These are phyloP conservation scores for Epicauta chinensis DNA, from an alignment of 1,140 invertebrate species.

Conservation along the genomic window DNA sequence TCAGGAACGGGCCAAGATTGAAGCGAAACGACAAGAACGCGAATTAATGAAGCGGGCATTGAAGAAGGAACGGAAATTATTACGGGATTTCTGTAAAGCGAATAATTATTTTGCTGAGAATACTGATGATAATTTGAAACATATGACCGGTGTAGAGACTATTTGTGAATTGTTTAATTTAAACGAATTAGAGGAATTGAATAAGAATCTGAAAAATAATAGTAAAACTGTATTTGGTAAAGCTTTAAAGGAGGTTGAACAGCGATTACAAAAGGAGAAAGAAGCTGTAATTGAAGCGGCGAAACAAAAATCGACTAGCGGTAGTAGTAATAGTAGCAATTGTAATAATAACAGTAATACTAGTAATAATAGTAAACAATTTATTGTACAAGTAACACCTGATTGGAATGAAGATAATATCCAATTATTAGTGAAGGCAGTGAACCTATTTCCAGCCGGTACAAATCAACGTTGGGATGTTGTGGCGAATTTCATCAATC, in stretches of 20 bases:
- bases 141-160: constrained; percentile 87
- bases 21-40: constrained; percentile 79
- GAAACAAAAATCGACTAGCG: constrained; percentile 44
- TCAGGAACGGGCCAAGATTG: constrained; percentile 69
- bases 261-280: constrained; percentile 72
- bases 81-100: constrained; percentile 80
- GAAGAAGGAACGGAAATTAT: constrained; percentile 78
- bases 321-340: constrained; percentile 17
- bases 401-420: constrained; percentile 78
- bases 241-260: constrained; percentile 53
- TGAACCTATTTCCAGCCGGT: constrained; percentile 94
- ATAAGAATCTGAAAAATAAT: constrained; percentile 59
- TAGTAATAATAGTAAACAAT: constrained; percentile 33
- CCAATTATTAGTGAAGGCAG: constrained; percentile 88
- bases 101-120: constrained; percentile 76
- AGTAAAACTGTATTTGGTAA: constrained; percentile 60
- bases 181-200: constrained; percentile 68
- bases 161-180: constrained; percentile 76
- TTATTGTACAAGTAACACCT: constrained; percentile 44
- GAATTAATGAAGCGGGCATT: constrained; percentile 76
- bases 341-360: not conserved
- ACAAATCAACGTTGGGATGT: constrained; percentile 95
- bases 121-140: constrained; percentile 66
- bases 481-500: constrained; percentile 92
- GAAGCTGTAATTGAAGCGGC: constrained; percentile 51